Conservation (phyloP, 2,888 invertebrate species). For the Copidosoma aretas region DNA sequence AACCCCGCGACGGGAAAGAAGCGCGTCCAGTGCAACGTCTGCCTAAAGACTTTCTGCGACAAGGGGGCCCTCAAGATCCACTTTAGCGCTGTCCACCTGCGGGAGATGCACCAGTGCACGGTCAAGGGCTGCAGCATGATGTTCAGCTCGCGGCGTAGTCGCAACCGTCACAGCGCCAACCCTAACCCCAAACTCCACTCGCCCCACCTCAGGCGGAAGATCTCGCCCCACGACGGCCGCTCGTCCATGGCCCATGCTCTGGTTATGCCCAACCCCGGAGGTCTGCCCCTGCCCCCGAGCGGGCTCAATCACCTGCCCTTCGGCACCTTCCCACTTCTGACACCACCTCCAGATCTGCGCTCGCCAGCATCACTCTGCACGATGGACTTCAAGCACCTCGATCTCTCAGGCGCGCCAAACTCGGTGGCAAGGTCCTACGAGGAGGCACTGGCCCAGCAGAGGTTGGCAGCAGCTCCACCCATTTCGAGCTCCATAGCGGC, state of each 20-base stretch:
- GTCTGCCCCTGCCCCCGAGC: slow-evolving; percentile 70
- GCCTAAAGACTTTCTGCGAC: slow-evolving; percentile 98
- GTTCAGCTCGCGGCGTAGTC: slow-evolving; percentile 95
- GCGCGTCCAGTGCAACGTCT: slow-evolving; percentile 96
- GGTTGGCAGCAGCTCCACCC: slow-evolving; percentile 65
- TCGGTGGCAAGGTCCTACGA: slow-evolving; percentile 58
- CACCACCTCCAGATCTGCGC: slow-evolving; percentile 72
- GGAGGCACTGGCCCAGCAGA: slow-evolving; percentile 63
- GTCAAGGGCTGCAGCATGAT: slow-evolving; percentile 99
- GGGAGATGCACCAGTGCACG: slow-evolving; percentile 99
- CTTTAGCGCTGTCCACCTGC: slow-evolving; percentile 96
- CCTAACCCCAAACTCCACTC: slow-evolving; percentile 98
- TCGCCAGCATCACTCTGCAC: slow-evolving; percentile 66
- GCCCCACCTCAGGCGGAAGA: slow-evolving; percentile 90
- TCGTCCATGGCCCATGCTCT: slow-evolving; percentile 86
- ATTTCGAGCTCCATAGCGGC: slow-evolving; percentile 64
- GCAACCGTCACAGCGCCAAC: slow-evolving; percentile 97
- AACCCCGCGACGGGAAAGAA: slow-evolving; percentile 95
- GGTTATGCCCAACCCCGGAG: slow-evolving; percentile 78
- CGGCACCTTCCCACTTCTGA: slow-evolving; percentile 79
- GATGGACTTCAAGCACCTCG: slow-evolving; percentile 72
- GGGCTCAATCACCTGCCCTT: slow-evolving; percentile 78
- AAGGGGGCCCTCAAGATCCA: slow-evolving; percentile 99
- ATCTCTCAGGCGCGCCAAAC: slow-evolving; percentile 64
- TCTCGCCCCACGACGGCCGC: slow-evolving; percentile 91